Conservation (phyloP, 2,797 vertebrate species). For the Rhinatrema bivittatum region DNA sequence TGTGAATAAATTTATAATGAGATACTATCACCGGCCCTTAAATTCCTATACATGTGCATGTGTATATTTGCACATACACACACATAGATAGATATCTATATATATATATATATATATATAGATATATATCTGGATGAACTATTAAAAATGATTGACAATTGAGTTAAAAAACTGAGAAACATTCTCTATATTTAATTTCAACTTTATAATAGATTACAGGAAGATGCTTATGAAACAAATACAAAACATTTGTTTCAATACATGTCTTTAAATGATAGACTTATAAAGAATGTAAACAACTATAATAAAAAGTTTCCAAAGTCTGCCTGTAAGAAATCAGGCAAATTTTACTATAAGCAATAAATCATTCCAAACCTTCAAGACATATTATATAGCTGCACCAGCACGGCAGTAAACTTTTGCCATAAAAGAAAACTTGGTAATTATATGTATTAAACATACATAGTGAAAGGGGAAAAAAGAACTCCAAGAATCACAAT, state of each 20-base stretch:
- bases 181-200: constrained; percentile 98
- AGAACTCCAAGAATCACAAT: constrained; percentile 53
- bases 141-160: constrained; percentile 74
- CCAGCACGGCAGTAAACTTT: constrained; percentile 71
- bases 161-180: constrained; percentile 88
- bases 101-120: too few species aligned
- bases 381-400: constrained; percentile 73
- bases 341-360: constrained; percentile 73
- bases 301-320: constrained; percentile 73
- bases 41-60: constrained; percentile 63
- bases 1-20: constrained; percentile 61
- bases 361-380: constrained; percentile 71
- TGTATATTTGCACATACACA: too few species aligned
- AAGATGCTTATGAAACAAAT: constrained; percentile 81
- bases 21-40: constrained; percentile 57
- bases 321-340: constrained; percentile 72
- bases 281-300: constrained; percentile 70
- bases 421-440: constrained; percentile 55
- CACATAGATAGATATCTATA: too few species aligned
- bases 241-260: constrained; percentile 77
- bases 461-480: constrained; percentile 45
- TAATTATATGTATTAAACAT: constrained; percentile 40
- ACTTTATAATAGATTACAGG: constrained; percentile 99
- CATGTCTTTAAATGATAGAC: constrained; percentile 85
- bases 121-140: too few species aligned